Percentiles rank a stretch among this genome's conserved stretches.
phyloP scores from a whole-genome alignment of 2,113 vertebrate species.

The Shinisaurus crocodilurus region DNA sequence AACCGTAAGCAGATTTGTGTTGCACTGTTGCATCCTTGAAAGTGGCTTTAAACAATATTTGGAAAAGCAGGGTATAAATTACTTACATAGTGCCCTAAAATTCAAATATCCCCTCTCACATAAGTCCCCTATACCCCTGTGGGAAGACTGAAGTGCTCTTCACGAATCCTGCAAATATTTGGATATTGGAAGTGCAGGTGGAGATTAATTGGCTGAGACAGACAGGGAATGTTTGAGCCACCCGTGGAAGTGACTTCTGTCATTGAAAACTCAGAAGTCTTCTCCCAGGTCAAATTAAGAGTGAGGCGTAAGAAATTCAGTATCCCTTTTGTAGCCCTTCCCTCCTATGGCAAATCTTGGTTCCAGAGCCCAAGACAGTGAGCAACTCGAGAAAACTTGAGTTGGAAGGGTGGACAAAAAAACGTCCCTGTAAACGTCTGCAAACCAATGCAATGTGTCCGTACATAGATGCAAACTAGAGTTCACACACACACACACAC shows the following conservation, averaged over 20 bases:
- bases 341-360: background rate
- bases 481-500: background rate
- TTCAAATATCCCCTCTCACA: too few relatives aligned
- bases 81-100: background rate
- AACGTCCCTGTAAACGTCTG: background rate
- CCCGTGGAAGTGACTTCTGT: background rate
- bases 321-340: background rate
- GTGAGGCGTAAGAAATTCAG: background rate
- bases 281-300: background rate
- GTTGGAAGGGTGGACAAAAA: background rate
- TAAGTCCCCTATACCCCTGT: background rate
- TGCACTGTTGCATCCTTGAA: background rate
- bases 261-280: background rate
- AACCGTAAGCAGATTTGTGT: background rate
- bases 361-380: rapidly evolving
- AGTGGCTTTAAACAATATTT: background rate
- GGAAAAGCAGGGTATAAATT: background rate
- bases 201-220: background rate
- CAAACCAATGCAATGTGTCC: background rate
- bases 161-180: background rate
- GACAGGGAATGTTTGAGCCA: background rate
- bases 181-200: background rate
- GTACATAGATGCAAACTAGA: background rate
- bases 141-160: background rate
- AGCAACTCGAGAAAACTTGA: background rate